Base-by-base conservation (phyloP, 1,140 invertebrate species). In the Drosophila insularis region DNA sequence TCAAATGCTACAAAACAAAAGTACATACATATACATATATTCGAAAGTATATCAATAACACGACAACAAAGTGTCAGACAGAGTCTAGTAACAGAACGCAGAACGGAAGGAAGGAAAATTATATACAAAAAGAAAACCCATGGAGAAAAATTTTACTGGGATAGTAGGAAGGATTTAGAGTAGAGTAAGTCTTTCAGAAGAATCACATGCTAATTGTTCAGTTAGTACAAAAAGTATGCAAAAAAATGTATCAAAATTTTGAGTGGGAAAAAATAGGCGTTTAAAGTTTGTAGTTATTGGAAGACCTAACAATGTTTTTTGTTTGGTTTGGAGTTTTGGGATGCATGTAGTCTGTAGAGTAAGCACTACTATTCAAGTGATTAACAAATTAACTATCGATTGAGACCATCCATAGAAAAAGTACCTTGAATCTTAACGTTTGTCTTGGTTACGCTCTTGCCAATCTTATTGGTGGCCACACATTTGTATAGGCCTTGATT, bases 401-500 rank as follows among this genome's bases (percentile, higher is more conserved):
- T 66, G 76, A 76, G 69, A 64, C 75, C 56, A 74, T 78, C 70
- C 55, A 58, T 68, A 37, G 61, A 79, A 13, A 64, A 79, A 84
- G 93, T 95, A 97, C 96, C 95, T 95, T 98, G 97, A 70, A 98
- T 96, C 86, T 95, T 93, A 53, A 98, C 94, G 68, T 95, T 94
- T 85, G 97, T 95, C 85, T 95, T 95, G 80, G 96, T 97, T 71
- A 96, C 93, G 62, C 95, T 95, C 92, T 97, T 96, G 56, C 98
- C 98, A 80, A 96, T 95, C 87, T 94, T 94, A 93, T 99, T 99
- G 31, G 94, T 93, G 60, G 98, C 97, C 74, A 93, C 92, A 92
- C 97, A 98, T 61, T 94, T 95, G 92, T 98, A 98, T 92, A 95
- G 94, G 19, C 98, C 98, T 75, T 95, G 95, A 94, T 98, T 97